phyloP scores from a whole-genome alignment of 2,888 invertebrate species.

The Napeogenes sylphis region DNA sequence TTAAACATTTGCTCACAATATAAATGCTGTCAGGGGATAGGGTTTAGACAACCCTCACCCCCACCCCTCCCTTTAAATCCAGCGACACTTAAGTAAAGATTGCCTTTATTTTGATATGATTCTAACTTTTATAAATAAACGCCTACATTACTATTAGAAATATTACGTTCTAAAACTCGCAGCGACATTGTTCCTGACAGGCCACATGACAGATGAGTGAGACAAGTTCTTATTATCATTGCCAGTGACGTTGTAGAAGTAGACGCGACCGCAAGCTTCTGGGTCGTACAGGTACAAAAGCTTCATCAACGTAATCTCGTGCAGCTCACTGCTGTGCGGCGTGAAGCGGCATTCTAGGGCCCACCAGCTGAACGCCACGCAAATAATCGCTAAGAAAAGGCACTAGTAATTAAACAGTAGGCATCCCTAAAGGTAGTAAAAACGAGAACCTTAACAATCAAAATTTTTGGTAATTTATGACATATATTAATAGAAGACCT shows the following conservation, averaged over 20 bases:
- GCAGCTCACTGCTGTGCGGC: slow-evolving; percentile 47
- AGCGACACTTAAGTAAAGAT: too few species aligned
- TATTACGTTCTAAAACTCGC: slow-evolving; percentile 49
- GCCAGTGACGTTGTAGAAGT: slow-evolving; percentile 59
- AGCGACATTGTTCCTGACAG: slow-evolving; percentile 49
- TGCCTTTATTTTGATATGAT: too few species aligned
- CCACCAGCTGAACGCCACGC: slow-evolving; percentile 50
- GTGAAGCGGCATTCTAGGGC: slow-evolving; percentile 49
- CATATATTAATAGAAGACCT: too few species aligned
- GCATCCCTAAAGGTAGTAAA: not conserved
- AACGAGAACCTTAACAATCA: not conserved
- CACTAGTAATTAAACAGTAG: not conserved
- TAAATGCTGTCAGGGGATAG: too few species aligned
- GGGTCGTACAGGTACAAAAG: slow-evolving; percentile 65
- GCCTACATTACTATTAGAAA: not conserved
- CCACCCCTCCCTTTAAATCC: too few species aligned
- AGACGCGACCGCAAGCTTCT: slow-evolving; percentile 48
- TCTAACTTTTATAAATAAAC: too few species aligned
- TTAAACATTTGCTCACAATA: too few species aligned
- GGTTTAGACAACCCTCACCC: too few species aligned
- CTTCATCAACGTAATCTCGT: slow-evolving; percentile 60
- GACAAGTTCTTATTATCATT: slow-evolving; percentile 16
- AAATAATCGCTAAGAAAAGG: slow-evolving; percentile 45
- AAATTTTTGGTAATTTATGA: not conserved
- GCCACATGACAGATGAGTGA: slow-evolving; percentile 52